Percentiles rank a stretch among this genome's conserved stretches.
Evolutionary conservation across 2,888 invertebrate species (phyloP).

Genomic region (Neoscelio sp.): DNA sequence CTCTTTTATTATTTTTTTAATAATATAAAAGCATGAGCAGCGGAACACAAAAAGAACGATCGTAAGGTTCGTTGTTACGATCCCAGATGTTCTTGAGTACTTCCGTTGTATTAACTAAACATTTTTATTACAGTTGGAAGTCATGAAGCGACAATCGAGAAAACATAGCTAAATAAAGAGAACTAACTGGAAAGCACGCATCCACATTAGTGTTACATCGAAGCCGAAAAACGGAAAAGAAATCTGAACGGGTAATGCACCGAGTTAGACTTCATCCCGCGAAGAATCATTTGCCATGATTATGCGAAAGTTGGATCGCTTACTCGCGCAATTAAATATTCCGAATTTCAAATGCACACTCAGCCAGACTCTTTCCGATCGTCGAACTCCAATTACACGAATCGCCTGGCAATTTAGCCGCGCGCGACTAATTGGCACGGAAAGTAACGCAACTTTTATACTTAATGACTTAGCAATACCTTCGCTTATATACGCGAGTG

Average conservation of each 20-base stretch:
- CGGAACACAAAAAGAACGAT: constrained; percentile 3
- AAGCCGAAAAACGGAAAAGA: too few species aligned
- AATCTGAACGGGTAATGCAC: not conserved
- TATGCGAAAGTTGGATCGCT: constrained; percentile 1
- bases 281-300: not conserved
- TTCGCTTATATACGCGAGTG: constrained; percentile 23
- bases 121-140: constrained; percentile 20
- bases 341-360: constrained; percentile 33
- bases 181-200: not conserved
- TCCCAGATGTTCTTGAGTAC: constrained; percentile 8
- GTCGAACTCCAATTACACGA: constrained; percentile 52
- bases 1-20: constrained; percentile 8
- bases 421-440: constrained; percentile 47
- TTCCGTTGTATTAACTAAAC: constrained; percentile 18
- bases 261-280: not conserved
- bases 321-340: constrained; percentile 34
- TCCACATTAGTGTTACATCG: too few species aligned
- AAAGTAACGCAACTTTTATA: constrained; percentile 56
- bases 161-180: constrained; percentile 6
- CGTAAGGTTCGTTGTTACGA: not conserved
- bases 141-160: not conserved
- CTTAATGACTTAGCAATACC: constrained; percentile 58
- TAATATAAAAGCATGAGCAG: constrained; percentile 4
- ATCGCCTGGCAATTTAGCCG: constrained; percentile 33
- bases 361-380: constrained; percentile 25